Percentiles rank a stretch among this genome's conserved stretches.
Conservation (phyloP, 2,888 invertebrate species). For the Pyrochroa serraticornis region DNA sequence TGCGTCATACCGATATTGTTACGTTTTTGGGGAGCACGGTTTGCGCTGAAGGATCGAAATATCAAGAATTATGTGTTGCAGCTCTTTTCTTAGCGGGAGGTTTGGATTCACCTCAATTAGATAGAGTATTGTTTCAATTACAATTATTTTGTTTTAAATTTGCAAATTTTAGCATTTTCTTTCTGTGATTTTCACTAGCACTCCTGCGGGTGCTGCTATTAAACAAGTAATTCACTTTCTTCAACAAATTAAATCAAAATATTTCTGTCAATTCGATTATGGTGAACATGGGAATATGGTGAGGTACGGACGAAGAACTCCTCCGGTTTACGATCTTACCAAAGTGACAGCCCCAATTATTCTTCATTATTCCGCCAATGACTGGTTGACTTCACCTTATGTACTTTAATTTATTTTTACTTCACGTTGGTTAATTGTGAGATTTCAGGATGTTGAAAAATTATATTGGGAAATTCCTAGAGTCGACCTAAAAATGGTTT, state of each 20-base stretch:
- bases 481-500: neutral
- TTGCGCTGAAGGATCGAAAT: neutral
- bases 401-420: no score
- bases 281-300: slow-evolving; percentile 47
- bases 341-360: slow-evolving; percentile 54
- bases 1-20: neutral
- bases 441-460: neutral
- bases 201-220: slow-evolving; percentile 58
- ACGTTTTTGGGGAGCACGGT: neutral
- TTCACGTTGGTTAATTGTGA: no score
- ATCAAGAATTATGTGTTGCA: neutral
- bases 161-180: neutral
- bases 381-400: slow-evolving; percentile 55
- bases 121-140: neutral
- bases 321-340: slow-evolving; percentile 18
- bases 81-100: neutral
- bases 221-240: slow-evolving; percentile 72
- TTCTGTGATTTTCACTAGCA: slow-evolving; percentile 1
- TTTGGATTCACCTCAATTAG: neutral
- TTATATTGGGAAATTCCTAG: neutral
- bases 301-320: slow-evolving; percentile 6
- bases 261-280: slow-evolving; percentile 62
- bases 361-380: slow-evolving; percentile 59
- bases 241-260: slow-evolving; percentile 30
- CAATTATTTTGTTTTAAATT: neutral